phyloP scores from a whole-genome alignment of 2,888 invertebrate genomes.

The Ptilodon capucinus region DNA sequence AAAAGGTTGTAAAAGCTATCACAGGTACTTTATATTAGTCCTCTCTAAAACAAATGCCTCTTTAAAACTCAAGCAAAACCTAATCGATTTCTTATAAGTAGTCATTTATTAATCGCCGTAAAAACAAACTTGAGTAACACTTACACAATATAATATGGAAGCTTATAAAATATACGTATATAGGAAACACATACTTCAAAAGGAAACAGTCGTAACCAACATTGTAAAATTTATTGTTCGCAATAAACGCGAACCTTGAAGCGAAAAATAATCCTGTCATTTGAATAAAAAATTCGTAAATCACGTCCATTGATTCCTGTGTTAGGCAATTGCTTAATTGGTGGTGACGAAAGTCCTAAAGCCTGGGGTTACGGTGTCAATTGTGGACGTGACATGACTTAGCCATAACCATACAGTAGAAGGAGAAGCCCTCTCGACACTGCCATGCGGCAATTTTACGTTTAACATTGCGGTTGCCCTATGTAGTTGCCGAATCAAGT shows the following conservation, averaged over 20 bases:
- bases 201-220: background rate
- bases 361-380: constrained; percentile 72
- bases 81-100: background rate
- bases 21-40: background rate
- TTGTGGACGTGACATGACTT: constrained; percentile 59
- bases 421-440: no score
- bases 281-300: constrained; percentile 22
- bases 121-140: background rate
- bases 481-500: no score
- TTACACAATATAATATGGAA: no score
- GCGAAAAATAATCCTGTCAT: constrained; percentile 8
- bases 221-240: background rate
- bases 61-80: background rate
- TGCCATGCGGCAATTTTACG: no score
- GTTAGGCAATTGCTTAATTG: constrained; percentile 37
- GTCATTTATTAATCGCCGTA: background rate
- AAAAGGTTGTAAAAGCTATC: no score
- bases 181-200: background rate
- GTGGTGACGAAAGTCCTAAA: constrained; percentile 51
- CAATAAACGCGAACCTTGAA: background rate
- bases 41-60: background rate
- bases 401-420: constrained; percentile 47
- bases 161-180: background rate
- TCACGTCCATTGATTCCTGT: constrained; percentile 33
- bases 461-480: no score